phyloP scores from a whole-genome alignment of 2,113 vertebrate species.

The Ploceus nigricollis region DNA sequence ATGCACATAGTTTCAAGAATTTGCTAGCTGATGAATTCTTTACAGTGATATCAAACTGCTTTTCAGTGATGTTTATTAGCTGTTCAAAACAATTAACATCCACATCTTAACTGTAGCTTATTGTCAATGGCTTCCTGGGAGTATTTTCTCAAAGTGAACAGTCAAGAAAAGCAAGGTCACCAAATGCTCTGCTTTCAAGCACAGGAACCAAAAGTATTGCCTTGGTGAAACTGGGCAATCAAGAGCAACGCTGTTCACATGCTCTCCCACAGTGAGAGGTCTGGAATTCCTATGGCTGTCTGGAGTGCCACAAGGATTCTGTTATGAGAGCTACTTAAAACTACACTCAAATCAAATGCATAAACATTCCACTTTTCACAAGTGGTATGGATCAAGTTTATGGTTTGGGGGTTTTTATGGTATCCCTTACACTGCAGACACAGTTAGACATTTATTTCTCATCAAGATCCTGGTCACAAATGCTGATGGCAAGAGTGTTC shows the following conservation, averaged over 20 bases:
- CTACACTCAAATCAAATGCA: neutral
- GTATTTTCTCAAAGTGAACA: neutral
- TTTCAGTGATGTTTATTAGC: neutral
- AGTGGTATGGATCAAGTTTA: neutral
- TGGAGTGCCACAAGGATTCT: neutral
- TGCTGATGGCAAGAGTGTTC: neutral
- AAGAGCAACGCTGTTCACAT: neutral
- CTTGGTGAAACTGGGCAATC: neutral
- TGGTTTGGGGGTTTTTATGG: neutral
- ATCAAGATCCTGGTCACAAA: neutral
- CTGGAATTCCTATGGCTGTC: neutral
- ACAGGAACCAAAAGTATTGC: neutral
- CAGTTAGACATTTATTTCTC: rapidly evolving
- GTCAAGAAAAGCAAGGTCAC: neutral
- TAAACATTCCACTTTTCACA: neutral
- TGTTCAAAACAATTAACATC: neutral
- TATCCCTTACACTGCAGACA: neutral
- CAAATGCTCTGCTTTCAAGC: neutral
- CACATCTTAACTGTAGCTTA: neutral
- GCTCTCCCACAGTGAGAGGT: neutral
- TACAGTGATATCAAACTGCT: neutral
- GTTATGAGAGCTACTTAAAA: neutral
- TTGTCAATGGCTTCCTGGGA: neutral
- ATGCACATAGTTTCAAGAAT: neutral
- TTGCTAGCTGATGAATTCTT: neutral